phyloP scores from a whole-genome alignment of 2,797 vertebrate species.

The Gephyroberyx darwinii region DNA sequence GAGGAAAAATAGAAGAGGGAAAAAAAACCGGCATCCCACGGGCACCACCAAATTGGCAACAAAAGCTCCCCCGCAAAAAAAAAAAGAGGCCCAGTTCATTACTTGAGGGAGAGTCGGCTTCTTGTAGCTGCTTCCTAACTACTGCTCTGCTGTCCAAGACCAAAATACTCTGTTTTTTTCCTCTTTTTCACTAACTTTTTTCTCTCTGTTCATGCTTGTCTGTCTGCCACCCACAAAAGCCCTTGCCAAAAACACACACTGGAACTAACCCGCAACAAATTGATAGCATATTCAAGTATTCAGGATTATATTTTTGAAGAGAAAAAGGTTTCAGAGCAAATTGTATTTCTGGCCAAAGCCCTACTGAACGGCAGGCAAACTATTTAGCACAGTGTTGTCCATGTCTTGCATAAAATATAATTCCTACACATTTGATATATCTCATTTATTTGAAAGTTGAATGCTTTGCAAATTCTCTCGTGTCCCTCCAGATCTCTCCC shows the following conservation, averaged over 20 bases:
- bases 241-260: constrained; percentile 63
- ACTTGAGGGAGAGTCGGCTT: constrained; percentile 65
- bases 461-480: constrained; percentile 57
- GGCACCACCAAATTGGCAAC: constrained; percentile 79
- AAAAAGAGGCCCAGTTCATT: constrained; percentile 64
- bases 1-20: constrained; percentile 69
- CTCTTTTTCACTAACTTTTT: constrained; percentile 14
- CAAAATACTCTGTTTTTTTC: constrained; percentile 50
- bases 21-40: constrained; percentile 65
- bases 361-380: constrained; percentile 33
- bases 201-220: constrained; percentile 37
- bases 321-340: constrained; percentile 47
- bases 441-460: constrained; percentile 62
- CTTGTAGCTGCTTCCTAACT: constrained; percentile 69
- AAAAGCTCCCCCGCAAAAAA: constrained; percentile 61
- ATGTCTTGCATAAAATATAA: constrained; percentile 60
- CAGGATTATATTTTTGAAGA: constrained; percentile 60
- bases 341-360: constrained; percentile 46
- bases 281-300: constrained; percentile 74
- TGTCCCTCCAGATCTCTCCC: constrained; percentile 56
- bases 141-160: constrained; percentile 65
- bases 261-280: constrained; percentile 70
- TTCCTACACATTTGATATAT: constrained; percentile 53
- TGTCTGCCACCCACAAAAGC: constrained; percentile 61
- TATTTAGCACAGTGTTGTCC: constrained; percentile 55